These are phyloP conservation scores for Frankliniella fusca DNA, from an alignment of 2,888 invertebrate genomes.

Conservation along the genomic window DNA sequence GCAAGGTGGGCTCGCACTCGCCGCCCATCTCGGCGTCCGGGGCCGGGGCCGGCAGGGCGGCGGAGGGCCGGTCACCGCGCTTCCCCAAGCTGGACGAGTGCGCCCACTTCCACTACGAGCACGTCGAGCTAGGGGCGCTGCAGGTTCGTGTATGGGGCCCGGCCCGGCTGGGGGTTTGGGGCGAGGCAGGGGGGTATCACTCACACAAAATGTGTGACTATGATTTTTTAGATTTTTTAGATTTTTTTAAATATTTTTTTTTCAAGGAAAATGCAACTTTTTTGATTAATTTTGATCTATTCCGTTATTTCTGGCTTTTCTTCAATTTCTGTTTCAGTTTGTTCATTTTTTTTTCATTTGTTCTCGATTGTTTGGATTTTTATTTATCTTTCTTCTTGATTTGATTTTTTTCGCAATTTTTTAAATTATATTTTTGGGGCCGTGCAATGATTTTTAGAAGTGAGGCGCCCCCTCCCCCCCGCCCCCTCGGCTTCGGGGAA, in stretches of 20 bases:
- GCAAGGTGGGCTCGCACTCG: slow-evolving; percentile 39
- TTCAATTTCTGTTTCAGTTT: too few species aligned
- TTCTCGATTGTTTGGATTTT: background rate
- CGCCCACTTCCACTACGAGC: slow-evolving; percentile 97
- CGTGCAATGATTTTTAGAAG: too few species aligned
- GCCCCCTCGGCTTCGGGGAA: too few species aligned
- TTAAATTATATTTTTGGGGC: too few species aligned
- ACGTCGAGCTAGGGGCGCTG: slow-evolving; percentile 79
- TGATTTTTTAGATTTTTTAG: background rate
- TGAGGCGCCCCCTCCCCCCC: too few species aligned
- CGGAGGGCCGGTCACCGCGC: slow-evolving; percentile 49
- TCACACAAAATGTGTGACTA: too few species aligned
- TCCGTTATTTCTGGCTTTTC: too few species aligned
- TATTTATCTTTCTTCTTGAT: too few species aligned
- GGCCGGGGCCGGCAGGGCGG: slow-evolving; percentile 38
- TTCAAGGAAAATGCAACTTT: slow-evolving; percentile 25
- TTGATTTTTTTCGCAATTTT: too few species aligned
- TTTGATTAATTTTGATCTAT: too few species aligned
- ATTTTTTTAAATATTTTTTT: slow-evolving; percentile 5
- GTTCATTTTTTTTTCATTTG: background rate
- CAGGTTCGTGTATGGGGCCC: slow-evolving; percentile 56
- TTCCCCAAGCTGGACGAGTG: slow-evolving; percentile 92
- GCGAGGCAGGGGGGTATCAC: too few species aligned
- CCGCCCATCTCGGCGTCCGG: slow-evolving; percentile 31
- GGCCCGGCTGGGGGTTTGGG: too few species aligned